These are phyloP conservation scores for Lophius piscatorius DNA, from an alignment of 2,113 vertebrate genomes.

Conservation along the genomic window DNA sequence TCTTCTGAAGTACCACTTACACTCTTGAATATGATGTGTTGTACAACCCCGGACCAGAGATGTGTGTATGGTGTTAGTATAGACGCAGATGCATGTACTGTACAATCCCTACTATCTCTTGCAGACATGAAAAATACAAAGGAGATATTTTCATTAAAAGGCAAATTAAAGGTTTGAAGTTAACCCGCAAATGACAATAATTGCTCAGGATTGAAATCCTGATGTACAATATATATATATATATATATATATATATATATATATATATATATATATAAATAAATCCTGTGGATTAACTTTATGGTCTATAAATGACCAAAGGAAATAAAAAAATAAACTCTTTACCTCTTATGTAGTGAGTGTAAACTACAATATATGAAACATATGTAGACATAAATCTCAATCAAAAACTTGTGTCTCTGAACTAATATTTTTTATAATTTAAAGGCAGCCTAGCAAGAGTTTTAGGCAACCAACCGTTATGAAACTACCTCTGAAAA, in stretches of 20 bases:
- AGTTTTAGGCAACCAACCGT: not conserved
- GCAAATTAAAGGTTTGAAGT: slow-evolving; percentile 32
- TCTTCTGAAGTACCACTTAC: slow-evolving; percentile 39
- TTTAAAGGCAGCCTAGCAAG: not conserved
- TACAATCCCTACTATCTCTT: slow-evolving; percentile 5
- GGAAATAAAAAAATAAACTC: not conserved
- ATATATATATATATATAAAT: too few species aligned
- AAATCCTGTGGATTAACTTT: slow-evolving; percentile 8
- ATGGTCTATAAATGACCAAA: not conserved
- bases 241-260: too few species aligned
- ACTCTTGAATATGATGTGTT: slow-evolving; percentile 24
- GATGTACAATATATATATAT: not conserved
- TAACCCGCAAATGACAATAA: slow-evolving; percentile 3
- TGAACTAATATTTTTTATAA: not conserved
- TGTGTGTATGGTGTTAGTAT: slow-evolving; percentile 2
- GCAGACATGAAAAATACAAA: slow-evolving; percentile 4
- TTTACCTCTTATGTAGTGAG: not conserved
- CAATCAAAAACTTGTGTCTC: too few species aligned
- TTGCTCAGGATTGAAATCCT: slow-evolving; percentile 9
- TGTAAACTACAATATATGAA: too few species aligned
- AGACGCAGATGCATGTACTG: not conserved
- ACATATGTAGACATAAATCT: too few species aligned
- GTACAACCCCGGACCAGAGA: slow-evolving; percentile 14
- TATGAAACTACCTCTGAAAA: not conserved
- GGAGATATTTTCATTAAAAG: slow-evolving; percentile 1